Base-by-base conservation (phyloP, 2,888 invertebrate species). In the Nephrocerus scutellatus region DNA sequence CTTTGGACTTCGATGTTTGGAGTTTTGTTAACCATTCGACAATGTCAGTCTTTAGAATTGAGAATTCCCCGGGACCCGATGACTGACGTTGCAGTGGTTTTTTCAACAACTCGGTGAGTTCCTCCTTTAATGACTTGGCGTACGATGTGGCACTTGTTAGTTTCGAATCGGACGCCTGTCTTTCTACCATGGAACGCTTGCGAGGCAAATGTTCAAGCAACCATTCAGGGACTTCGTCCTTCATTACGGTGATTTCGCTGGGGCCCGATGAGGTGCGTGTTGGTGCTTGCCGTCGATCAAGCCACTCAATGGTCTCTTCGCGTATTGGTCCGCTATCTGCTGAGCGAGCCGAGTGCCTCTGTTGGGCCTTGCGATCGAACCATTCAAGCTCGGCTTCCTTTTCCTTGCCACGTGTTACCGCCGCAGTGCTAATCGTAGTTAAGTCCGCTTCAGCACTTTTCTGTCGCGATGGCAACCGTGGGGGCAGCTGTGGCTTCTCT, bases 11-110 rank as follows among this genome's bases (percentile, higher is more conserved):
- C 13, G 56, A 54, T 19, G 56, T 53, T 48, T 67, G 66, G 49
- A 66, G 52, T 39, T 66, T 66, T 15, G 68, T 64, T 7, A 68
- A 54, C 68, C 69, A 69, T 41, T 69, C 68, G 13, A 68, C 59
- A 14, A 68, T 63, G 46, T 69, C 68, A 6, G 62, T 66, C 46
- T 68, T 68, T 3, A 68, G 56, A 24, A 63, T 47, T 2, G 66
- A 66, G 28, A 69, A 60, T 33, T 68, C 68, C 6, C 63, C 63
- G 6, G 68, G 66, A 0, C 67, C 68, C 4, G 68, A 68, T 25
- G 66, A 62, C 46, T 68, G 68, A 2, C 68, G 58, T 4, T 64
- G 64, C 6, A 68, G 47, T 3, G 68, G 68, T 36, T 67, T 66
- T 42, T 68, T 66, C 1, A 68, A 49, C 47, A 68, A 44, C 45